Conservation (phyloP, 2,113 vertebrate genomes). For the Bubo scandiacus region DNA sequence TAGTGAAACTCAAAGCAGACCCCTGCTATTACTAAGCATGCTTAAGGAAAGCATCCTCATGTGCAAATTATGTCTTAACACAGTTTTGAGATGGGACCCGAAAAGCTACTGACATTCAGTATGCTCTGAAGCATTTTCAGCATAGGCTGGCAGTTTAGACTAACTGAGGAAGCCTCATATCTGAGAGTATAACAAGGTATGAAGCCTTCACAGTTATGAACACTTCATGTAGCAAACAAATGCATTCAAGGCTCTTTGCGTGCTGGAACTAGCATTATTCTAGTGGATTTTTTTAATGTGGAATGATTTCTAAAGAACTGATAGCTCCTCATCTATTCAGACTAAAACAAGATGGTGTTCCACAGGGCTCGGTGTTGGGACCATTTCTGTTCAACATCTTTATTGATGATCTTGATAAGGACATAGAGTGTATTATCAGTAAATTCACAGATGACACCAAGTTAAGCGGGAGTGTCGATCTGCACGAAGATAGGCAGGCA, state of each 20-base stretch:
- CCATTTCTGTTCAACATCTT: too few species aligned
- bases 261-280: background rate
- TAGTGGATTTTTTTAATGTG: background rate
- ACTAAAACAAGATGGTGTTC: background rate
- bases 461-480: too few species aligned
- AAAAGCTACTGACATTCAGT: background rate
- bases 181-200: background rate
- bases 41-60: background rate
- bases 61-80: rapidly evolving
- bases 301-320: background rate
- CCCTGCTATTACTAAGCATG: background rate
- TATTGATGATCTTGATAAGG: too few species aligned
- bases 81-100: background rate
- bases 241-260: background rate
- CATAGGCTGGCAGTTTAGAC: background rate
- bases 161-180: background rate
- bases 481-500: too few species aligned
- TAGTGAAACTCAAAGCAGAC: background rate
- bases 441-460: too few species aligned
- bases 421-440: too few species aligned
- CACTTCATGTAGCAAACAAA: background rate
- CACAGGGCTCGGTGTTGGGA: too few species aligned
- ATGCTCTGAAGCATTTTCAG: background rate
- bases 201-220: background rate
- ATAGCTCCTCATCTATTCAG: background rate